Percentiles rank a stretch among this genome's conserved stretches.
Evolutionary conservation across 1,140 invertebrate species (phyloP).

Genomic region (Drusus annulatus): DNA sequence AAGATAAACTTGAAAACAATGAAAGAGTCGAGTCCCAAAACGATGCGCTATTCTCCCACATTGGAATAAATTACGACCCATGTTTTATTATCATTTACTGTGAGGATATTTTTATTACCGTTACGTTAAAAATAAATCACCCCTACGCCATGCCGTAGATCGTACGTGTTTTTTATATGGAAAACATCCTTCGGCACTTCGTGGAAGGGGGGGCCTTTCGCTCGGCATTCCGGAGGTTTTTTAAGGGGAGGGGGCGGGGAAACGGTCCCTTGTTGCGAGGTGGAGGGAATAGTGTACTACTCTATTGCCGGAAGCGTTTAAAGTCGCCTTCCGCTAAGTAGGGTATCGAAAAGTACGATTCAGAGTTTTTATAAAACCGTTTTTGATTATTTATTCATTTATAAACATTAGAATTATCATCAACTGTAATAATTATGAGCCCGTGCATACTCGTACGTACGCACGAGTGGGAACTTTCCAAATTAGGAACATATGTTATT

Average conservation of each 20-base stretch:
- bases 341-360: neutral
- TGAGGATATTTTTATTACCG: conserved; percentile 28
- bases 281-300: too few relatives aligned
- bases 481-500: too few relatives aligned
- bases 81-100: conserved; percentile 32
- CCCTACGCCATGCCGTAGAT: neutral
- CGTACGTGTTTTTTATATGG: neutral
- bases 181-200: conserved; percentile 1
- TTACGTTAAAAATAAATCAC: conserved; percentile 17
- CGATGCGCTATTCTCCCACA: neutral
- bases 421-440: too few relatives aligned
- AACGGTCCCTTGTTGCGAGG: neutral
- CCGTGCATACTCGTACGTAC: too few relatives aligned
- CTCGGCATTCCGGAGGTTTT: neutral
- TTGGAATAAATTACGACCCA: neutral
- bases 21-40: neutral
- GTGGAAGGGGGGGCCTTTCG: neutral
- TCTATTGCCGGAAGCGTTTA: conserved; percentile 34
- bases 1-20: too few relatives aligned
- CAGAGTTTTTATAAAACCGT: too few relatives aligned
- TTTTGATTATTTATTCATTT: too few relatives aligned
- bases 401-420: too few relatives aligned
- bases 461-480: too few relatives aligned
- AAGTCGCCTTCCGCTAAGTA: conserved; percentile 10
- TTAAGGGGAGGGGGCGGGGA: neutral